phyloP scores from a whole-genome alignment of 2,888 invertebrate genomes.

The Elysia crispata region DNA sequence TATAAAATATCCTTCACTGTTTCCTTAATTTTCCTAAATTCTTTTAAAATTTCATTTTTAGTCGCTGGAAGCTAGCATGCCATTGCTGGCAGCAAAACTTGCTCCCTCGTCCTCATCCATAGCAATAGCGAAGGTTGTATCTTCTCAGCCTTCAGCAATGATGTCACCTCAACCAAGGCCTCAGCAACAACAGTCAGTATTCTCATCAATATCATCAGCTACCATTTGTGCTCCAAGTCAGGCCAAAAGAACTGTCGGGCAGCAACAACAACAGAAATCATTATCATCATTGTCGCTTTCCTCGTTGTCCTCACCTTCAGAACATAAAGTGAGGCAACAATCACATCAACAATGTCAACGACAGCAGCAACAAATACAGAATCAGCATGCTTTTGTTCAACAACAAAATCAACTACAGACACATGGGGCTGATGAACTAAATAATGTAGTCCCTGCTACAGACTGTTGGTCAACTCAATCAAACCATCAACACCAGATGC shows the following conservation, averaged over 20 bases:
- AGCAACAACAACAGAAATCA: conserved; percentile 31
- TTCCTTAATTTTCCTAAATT: not conserved
- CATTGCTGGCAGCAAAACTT: conserved; percentile 45
- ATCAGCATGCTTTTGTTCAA: not conserved
- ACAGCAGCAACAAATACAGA: not conserved
- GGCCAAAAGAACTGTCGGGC: not conserved
- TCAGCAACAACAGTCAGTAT: no score
- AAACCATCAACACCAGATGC: not conserved
- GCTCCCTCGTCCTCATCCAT: not conserved
- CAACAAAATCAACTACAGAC: not conserved
- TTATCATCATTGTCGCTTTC: conserved; percentile 14
- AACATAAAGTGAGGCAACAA: not conserved
- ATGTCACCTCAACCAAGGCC: no score
- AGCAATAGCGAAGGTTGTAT: no score
- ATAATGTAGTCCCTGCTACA: no score
- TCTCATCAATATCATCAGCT: conserved; percentile 16
- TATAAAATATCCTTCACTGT: not conserved
- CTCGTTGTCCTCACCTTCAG: conserved; percentile 1
- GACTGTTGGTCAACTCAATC: not conserved
- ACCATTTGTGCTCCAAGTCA: conserved; percentile 11
- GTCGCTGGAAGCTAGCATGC: conserved; percentile 42
- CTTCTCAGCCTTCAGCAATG: no score
- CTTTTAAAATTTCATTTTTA: no score
- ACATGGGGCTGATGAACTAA: no score
- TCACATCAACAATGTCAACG: not conserved